Percentiles rank a stretch among this genome's conserved stretches.
Evolutionary conservation across 2,888 invertebrate species (phyloP).

Genomic region (Deilephila elpenor): DNA sequence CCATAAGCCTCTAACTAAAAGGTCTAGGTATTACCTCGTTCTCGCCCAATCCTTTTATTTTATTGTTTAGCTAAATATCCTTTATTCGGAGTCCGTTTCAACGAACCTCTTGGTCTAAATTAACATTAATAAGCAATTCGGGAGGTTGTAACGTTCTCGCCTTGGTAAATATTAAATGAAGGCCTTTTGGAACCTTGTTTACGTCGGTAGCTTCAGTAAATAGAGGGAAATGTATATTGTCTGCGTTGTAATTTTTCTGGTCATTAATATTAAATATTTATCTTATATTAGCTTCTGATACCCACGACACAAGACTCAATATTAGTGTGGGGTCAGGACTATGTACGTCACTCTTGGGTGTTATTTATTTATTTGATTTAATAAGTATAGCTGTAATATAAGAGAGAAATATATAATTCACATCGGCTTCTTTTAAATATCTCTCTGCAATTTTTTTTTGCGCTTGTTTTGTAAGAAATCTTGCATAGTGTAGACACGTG

Average conservation of each 20-base stretch:
- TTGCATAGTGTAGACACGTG: too few relatives aligned
- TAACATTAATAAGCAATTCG: conserved; percentile 21
- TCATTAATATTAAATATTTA: too few relatives aligned
- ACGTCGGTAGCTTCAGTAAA: not conserved
- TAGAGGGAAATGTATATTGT: not conserved
- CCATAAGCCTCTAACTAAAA: not conserved
- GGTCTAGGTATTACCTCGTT: not conserved
- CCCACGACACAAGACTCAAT: too few relatives aligned
- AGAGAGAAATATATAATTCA: too few relatives aligned
- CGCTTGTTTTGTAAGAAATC: too few relatives aligned
- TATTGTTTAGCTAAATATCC: not conserved
- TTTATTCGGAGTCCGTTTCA: conserved; percentile 1
- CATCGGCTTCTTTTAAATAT: too few relatives aligned
- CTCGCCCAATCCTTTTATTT: not conserved
- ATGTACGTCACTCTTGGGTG: too few relatives aligned
- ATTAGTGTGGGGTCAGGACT: too few relatives aligned
- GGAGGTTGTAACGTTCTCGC: not conserved
- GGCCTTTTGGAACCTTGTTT: not conserved
- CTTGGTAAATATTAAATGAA: conserved; percentile 11
- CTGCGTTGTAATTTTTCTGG: not conserved
- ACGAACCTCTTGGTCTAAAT: conserved; percentile 12
- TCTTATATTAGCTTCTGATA: too few relatives aligned
- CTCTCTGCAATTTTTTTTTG: too few relatives aligned
- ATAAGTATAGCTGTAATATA: too few relatives aligned
- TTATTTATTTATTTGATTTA: too few relatives aligned